Evolutionary conservation across 2,797 vertebrate species (phyloP).

Genomic region (Darevskia mixta): DNA sequence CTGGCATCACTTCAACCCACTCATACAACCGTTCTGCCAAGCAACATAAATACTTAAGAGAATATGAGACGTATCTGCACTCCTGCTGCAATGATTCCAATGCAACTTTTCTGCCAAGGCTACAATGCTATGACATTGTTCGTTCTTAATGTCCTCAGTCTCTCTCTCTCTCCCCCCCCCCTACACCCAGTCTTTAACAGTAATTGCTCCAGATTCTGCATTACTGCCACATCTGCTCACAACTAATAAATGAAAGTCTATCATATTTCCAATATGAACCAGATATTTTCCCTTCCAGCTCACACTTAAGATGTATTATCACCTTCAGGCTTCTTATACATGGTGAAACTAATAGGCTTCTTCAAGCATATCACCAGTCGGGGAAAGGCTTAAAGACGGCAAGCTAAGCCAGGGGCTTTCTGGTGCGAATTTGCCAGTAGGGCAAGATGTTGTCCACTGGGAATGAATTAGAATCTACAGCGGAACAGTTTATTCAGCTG

Average conservation of each 20-base stretch:
- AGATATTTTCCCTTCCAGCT: conserved; percentile 37
- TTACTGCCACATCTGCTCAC: conserved; percentile 18
- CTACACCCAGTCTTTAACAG: conserved; percentile 14
- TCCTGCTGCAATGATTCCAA: conserved; percentile 11
- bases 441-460: conserved; percentile 28
- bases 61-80: background rate
- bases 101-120: background rate
- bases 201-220: conserved; percentile 12
- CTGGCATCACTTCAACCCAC: background rate
- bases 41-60: conserved; percentile 28
- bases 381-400: background rate
- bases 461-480: conserved; percentile 18
- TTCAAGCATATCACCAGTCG: conserved; percentile 33
- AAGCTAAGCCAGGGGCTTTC: conserved; percentile 30
- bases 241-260: conserved; percentile 41
- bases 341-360: conserved; percentile 30
- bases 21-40: conserved; percentile 4
- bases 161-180: background rate
- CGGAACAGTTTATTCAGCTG: background rate
- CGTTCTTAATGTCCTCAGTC: conserved; percentile 8
- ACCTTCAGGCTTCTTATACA: conserved; percentile 35
- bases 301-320: conserved; percentile 44
- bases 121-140: conserved; percentile 8
- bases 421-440: conserved; percentile 34
- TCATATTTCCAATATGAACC: conserved; percentile 32